Percentiles rank a stretch among this genome's conserved stretches.
Evolutionary conservation across 2,888 invertebrate species (phyloP).

Genomic region (Lysandra bellargus): DNA sequence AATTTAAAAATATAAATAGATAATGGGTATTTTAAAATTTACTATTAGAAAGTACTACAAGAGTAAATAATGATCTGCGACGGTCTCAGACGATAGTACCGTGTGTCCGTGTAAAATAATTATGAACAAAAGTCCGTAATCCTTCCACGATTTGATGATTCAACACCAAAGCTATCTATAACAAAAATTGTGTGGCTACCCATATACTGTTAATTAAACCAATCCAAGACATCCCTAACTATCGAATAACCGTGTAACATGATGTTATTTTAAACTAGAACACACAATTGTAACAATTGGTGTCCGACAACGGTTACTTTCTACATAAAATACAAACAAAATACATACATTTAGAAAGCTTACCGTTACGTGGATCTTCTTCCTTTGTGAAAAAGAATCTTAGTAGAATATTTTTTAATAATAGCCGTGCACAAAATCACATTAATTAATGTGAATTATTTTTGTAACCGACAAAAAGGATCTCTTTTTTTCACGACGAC

Average conservation of each 20-base stretch:
- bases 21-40: background rate
- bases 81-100: slow-evolving; percentile 17
- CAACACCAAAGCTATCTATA: slow-evolving; percentile 50
- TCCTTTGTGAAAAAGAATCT: slow-evolving; percentile 30
- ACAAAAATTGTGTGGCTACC: slow-evolving; percentile 19
- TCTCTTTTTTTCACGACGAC: slow-evolving; percentile 56
- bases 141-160: slow-evolving; percentile 49
- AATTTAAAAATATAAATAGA: background rate
- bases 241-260: background rate
- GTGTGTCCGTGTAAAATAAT: slow-evolving; percentile 24
- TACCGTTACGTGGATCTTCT: slow-evolving; percentile 59
- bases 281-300: slow-evolving; percentile 58
- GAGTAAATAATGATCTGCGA: background rate
- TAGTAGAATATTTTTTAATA: slow-evolving; percentile 7
- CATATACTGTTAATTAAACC: background rate
- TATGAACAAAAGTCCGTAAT: slow-evolving; percentile 44
- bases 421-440: slow-evolving; percentile 51
- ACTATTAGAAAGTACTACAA: background rate
- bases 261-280: slow-evolving; percentile 59
- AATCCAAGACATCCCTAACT: background rate
- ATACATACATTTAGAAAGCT: slow-evolving; percentile 68
- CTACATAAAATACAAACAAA: slow-evolving; percentile 71
- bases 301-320: slow-evolving; percentile 74
- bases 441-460: slow-evolving; percentile 58
- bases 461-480: slow-evolving; percentile 62